Conservation (phyloP, 1,140 invertebrate genomes). For the Andricus grossulariae region DNA sequence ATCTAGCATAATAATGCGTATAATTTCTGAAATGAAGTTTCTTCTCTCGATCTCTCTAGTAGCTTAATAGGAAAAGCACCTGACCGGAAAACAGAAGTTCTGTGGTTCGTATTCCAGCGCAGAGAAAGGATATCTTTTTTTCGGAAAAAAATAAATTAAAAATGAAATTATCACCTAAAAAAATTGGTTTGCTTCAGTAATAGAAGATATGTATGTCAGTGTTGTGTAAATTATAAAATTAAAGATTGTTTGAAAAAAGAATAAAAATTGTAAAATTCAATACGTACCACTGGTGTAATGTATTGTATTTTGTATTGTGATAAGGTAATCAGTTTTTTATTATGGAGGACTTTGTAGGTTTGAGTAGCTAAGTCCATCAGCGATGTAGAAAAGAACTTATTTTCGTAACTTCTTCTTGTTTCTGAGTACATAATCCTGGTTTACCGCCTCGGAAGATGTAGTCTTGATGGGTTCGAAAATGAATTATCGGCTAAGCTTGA, state of each 20-base stretch:
- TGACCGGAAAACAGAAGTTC: no score
- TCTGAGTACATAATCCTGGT: slow-evolving; percentile 37
- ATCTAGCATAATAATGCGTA: no score
- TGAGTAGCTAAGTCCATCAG: not conserved
- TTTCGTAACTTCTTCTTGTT: slow-evolving; percentile 3
- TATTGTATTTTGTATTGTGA: not conserved
- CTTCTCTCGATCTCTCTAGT: no score
- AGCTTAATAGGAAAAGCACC: no score
- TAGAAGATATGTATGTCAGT: no score
- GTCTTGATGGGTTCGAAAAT: slow-evolving; percentile 19
- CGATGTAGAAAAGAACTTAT: not conserved
- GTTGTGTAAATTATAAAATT: no score
- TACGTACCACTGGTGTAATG: slow-evolving; percentile 6
- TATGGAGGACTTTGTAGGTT: not conserved
- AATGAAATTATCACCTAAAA: no score
- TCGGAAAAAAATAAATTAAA: no score
- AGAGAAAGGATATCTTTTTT: no score
- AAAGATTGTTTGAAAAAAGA: not conserved
- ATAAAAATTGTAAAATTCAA: not conserved
- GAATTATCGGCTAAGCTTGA: slow-evolving; percentile 55
- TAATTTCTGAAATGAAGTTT: no score
- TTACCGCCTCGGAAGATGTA: not conserved
- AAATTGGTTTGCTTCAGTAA: no score
- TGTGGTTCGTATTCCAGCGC: no score
- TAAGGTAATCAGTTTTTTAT: not conserved